A percentile compares a stretch with the other conserved stretches of the same genome.
Conservation (phyloP, 1,140 invertebrate species). For the Achatina immaculata region DNA sequence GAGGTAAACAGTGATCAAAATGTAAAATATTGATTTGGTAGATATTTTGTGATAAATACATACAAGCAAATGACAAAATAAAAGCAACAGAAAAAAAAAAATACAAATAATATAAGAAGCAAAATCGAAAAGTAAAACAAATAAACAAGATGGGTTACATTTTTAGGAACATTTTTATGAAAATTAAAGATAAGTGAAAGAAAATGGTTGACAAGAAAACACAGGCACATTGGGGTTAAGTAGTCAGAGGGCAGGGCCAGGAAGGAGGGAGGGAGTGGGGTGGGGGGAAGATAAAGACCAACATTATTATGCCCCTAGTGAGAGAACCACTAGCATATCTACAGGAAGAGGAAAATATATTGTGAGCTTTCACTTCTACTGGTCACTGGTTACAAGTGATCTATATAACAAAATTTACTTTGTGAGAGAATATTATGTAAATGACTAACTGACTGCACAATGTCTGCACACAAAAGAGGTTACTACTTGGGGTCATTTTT, state of each 20-base stretch:
- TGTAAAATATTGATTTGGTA: no score
- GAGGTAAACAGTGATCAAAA: no score
- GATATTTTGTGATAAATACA: conserved; percentile 3
- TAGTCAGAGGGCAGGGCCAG: no score
- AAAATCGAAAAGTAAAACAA: no score
- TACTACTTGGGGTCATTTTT: no score
- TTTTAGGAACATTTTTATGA: not conserved
- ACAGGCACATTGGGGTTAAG: not conserved
- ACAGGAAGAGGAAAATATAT: not conserved
- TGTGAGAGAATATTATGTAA: no score
- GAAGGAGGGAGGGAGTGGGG: not conserved
- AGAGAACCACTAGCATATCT: not conserved
- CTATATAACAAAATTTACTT: no score
- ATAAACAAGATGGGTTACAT: no score
- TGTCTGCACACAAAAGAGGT: no score
- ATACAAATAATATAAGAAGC: not conserved
- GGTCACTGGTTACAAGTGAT: no score
- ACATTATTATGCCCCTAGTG: conserved; percentile 39
- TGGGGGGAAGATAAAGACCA: conserved; percentile 17
- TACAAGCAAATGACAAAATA: conserved; percentile 1
- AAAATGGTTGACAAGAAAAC: conserved; percentile 19
- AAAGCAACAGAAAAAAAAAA: not conserved
- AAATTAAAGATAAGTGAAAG: not conserved
- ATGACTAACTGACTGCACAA: no score
- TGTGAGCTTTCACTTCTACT: not conserved